Evolutionary conservation across 1,140 invertebrate species (phyloP).

Genomic region (Drosophila simulans): DNA sequence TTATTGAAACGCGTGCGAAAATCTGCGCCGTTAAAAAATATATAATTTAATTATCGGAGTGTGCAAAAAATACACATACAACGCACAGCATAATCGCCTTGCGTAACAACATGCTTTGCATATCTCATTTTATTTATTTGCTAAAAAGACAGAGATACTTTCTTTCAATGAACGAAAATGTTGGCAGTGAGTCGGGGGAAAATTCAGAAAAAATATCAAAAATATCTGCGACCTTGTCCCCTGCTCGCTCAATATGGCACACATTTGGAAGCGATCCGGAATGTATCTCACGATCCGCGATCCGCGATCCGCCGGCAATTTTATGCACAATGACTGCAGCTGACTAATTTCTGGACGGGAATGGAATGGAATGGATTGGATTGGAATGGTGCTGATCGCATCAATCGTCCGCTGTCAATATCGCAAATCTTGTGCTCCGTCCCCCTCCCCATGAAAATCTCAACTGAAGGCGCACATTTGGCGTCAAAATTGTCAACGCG

Average conservation of each 20-base stretch:
- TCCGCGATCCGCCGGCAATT: conserved; percentile 51
- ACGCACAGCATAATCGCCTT: conserved; percentile 53
- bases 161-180: conserved; percentile 33
- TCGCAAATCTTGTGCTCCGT: conserved; percentile 24
- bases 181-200: conserved; percentile 17
- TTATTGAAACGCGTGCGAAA: conserved; percentile 34
- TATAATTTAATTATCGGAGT: conserved; percentile 20
- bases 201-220: conserved; percentile 25
- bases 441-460: conserved; percentile 2
- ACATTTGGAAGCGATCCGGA: conserved; percentile 60
- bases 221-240: conserved; percentile 40
- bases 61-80: conserved; percentile 22
- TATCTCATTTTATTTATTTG: conserved; percentile 36
- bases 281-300: conserved; percentile 54
- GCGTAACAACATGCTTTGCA: conserved; percentile 63
- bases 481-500: conserved; percentile 53
- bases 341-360: conserved; percentile 56
- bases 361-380: conserved; percentile 34
- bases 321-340: conserved; percentile 54
- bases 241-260: conserved; percentile 61
- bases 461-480: conserved; percentile 64
- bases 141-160: conserved; percentile 14
- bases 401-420: conserved; percentile 62
- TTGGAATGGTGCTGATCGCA: conserved; percentile 61
- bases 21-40: conserved; percentile 45